Conservation (phyloP, 2,888 invertebrate genomes). For the Synanthedon myopaeformis region DNA sequence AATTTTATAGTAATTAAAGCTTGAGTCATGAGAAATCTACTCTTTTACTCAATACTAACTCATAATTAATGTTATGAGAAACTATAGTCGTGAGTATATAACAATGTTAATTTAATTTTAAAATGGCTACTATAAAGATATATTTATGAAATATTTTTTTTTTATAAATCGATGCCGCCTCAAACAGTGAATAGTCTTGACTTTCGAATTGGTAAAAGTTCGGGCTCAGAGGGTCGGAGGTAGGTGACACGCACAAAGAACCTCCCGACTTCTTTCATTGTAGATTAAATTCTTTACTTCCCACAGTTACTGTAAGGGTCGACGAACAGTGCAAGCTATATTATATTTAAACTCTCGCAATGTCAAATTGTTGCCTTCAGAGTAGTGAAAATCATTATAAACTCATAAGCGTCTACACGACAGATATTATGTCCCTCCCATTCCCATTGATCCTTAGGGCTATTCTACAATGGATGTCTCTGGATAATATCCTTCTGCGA, state of each 20-base stretch:
- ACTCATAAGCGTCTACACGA: background rate
- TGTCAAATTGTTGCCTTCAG: background rate
- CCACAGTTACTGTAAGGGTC: constrained; percentile 27
- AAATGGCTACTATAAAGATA: no score
- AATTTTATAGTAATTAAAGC: no score
- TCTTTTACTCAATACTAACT: no score
- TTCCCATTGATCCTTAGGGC: no score
- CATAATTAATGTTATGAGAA: no score
- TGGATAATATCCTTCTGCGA: no score
- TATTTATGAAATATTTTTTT: background rate
- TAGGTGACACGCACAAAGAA: constrained; percentile 63
- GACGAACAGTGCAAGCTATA: constrained; percentile 14
- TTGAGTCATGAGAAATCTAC: no score
- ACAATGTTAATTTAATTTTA: no score
- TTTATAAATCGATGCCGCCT: background rate
- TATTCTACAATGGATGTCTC: no score
- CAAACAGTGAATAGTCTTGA: background rate
- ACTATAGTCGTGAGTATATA: no score
- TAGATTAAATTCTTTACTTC: constrained; percentile 66
- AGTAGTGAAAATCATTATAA: constrained; percentile 1
- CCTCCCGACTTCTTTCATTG: constrained; percentile 60
- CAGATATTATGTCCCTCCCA: no score
- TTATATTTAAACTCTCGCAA: no score
- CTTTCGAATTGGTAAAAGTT: constrained; percentile 4
- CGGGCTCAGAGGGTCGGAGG: constrained; percentile 23